Evolutionary conservation across 2,113 vertebrate species (phyloP), one percentile per base, ranked within the genome.

Genomic region (Gymnocephalus cernua): DNA sequence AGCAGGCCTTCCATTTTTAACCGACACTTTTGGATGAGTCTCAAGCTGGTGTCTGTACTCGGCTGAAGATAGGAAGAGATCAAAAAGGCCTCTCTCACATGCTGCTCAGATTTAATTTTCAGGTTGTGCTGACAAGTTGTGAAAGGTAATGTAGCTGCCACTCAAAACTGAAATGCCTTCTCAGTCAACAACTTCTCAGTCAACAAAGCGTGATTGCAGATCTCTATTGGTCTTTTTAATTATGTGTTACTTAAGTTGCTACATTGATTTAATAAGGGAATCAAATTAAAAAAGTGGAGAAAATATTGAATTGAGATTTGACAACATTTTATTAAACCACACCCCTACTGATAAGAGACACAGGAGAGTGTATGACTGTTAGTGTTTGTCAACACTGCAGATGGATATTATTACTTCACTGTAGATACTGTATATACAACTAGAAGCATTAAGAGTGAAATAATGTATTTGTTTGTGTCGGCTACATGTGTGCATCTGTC

Each of bases 231-330:
- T 38, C 3, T 44, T 8, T 50, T 35, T 15, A 41, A 38, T 41
- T 50, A 54, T 69, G 11, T 59, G 12, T 53, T 54, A 21, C 6
- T 27, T 2, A 57, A 71, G 8, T 32, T 35, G 25, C 27, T 29
- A 61, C 71, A 82, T 25, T n/a, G 44, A 70, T 80, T 66, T 74
- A 35, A 66, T 21, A 51, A 68, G n/a, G 16, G 35, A 66, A 71
- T 47, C 18, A 1, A 74, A 84, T 59, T 62, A 16, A 45, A 7
- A 79, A 65, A 69, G 61, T 1, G 14, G 41, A 70, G 57, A 41
- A 23, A 23, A 74, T 59, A 63, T 41, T 25, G 11, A 41, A 83
- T 64, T 62, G 15, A 59, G 6, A 77, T 77, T 62, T 57, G 18
- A 77, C 77, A 13, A n/a, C 13, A 41, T 76, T 44, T 14, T 50